These are phyloP conservation scores for Sinocyclocheilus rhinocerous DNA, from an alignment of 2,113 vertebrate species.

Conservation along the genomic window DNA sequence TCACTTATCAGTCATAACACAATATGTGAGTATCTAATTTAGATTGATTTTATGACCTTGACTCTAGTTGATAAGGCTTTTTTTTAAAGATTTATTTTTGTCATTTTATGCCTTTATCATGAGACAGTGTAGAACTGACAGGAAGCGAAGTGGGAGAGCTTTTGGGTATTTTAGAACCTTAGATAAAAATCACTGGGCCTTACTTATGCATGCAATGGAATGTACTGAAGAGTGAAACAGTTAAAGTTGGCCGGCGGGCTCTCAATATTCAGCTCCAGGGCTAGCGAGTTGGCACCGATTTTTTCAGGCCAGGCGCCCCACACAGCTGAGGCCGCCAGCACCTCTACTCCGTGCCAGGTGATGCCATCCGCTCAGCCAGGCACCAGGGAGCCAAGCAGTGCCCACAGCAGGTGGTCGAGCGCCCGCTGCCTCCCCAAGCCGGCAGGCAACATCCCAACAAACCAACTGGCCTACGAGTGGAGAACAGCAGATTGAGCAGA, in stretches of 20 bases:
- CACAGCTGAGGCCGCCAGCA: slow-evolving; percentile 46
- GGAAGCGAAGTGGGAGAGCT: no score
- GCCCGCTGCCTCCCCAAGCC: slow-evolving; percentile 41
- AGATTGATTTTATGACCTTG: no score
- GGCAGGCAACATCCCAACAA: slow-evolving; percentile 51
- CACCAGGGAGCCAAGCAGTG: slow-evolving; percentile 31
- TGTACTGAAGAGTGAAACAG: slow-evolving; percentile 42
- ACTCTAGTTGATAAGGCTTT: no score
- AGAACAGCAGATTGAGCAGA: slow-evolving; percentile 62
- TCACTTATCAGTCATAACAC: no score
- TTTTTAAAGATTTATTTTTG: no score
- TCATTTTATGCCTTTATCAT: no score
- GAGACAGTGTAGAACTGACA: no score
- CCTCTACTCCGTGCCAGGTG: slow-evolving; percentile 37
- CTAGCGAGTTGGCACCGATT: slow-evolving; percentile 23
- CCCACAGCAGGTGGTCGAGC: slow-evolving; percentile 58
- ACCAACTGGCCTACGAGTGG: slow-evolving; percentile 61
- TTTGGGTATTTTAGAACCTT: background rate
- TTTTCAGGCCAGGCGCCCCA: slow-evolving; percentile 41
- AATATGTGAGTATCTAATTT: no score
- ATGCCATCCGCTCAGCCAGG: slow-evolving; percentile 47
- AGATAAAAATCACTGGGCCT: slow-evolving; percentile 12
- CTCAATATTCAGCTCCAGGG: slow-evolving; percentile 47
- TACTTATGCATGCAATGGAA: slow-evolving; percentile 42
- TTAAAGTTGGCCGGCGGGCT: slow-evolving; percentile 25